A percentile compares a stretch with the other conserved stretches of the same genome.
These are phyloP conservation scores for Euborellia annulipes DNA, from an alignment of 1,140 invertebrate genomes.

Conservation along the genomic window DNA sequence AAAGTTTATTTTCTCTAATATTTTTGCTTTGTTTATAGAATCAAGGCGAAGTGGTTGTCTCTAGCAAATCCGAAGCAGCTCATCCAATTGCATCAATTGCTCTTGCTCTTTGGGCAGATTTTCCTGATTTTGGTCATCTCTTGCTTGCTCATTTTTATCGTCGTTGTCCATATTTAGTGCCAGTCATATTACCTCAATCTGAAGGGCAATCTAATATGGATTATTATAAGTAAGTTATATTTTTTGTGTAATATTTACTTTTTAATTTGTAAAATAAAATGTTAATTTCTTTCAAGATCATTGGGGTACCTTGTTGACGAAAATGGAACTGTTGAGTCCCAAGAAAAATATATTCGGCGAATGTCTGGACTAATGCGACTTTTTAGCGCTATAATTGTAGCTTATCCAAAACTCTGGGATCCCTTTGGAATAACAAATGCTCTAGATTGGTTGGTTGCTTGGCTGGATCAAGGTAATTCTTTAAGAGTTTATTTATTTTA, in stretches of 20 bases:
- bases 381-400: slow-evolving; percentile 60
- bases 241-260: background rate
- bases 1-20: slow-evolving; percentile 15
- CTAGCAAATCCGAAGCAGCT: slow-evolving; percentile 65
- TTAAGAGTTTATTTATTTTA: background rate
- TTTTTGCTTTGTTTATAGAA: slow-evolving; percentile 26
- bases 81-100: slow-evolving; percentile 67
- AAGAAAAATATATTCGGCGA: slow-evolving; percentile 66
- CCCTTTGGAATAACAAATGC: slow-evolving; percentile 54
- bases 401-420: slow-evolving; percentile 35
- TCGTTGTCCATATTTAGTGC: slow-evolving; percentile 69
- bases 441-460: slow-evolving; percentile 66
- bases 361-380: slow-evolving; percentile 68
- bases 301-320: slow-evolving; percentile 39
- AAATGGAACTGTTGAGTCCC: slow-evolving; percentile 54
- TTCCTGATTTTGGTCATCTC: slow-evolving; percentile 61
- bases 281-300: slow-evolving; percentile 19
- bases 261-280: background rate
- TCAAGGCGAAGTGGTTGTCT: slow-evolving; percentile 65
- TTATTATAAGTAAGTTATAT: slow-evolving; percentile 41
- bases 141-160: slow-evolving; percentile 59
- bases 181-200: slow-evolving; percentile 52
- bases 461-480: slow-evolving; percentile 45
- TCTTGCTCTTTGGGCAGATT: slow-evolving; percentile 57
- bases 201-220: slow-evolving; percentile 52